Conservation (phyloP, 2,888 invertebrate species). For the Eurytoma adleriae region DNA sequence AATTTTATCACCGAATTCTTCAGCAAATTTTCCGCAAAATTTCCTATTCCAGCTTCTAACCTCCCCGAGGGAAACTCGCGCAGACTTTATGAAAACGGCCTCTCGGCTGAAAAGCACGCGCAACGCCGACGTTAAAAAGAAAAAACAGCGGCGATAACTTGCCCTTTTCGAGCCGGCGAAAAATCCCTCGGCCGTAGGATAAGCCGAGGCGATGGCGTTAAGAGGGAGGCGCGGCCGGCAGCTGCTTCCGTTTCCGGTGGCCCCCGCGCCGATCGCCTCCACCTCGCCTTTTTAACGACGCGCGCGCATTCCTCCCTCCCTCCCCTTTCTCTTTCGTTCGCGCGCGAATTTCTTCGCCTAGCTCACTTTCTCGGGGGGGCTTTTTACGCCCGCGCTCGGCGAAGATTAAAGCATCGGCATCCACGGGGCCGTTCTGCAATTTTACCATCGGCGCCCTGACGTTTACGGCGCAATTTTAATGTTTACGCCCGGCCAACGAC, state of each 20-base stretch:
- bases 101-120: no score
- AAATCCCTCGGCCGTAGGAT: no score
- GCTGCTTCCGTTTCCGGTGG: neutral
- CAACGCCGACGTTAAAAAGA: no score
- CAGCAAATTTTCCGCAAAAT: no score
- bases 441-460: conserved; percentile 38
- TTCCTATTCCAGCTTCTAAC: no score
- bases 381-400: neutral
- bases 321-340: conserved; percentile 52
- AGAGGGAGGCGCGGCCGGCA: neutral
- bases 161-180: no score
- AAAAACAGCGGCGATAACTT: no score
- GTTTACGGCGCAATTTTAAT: conserved; percentile 52
- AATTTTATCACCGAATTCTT: no score
- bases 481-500: conserved; percentile 27
- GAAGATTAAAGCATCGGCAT: conserved; percentile 28
- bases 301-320: conserved; percentile 12
- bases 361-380: conserved; percentile 46
- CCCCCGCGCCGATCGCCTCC: neutral
- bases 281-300: conserved; percentile 22
- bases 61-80: no score
- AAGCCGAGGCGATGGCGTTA: no score
- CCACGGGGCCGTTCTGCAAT: conserved; percentile 9
- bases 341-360: conserved; percentile 10
- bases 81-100: no score